Conservation (phyloP, 2,797 vertebrate genomes). For the Catostomus latipinnis region DNA sequence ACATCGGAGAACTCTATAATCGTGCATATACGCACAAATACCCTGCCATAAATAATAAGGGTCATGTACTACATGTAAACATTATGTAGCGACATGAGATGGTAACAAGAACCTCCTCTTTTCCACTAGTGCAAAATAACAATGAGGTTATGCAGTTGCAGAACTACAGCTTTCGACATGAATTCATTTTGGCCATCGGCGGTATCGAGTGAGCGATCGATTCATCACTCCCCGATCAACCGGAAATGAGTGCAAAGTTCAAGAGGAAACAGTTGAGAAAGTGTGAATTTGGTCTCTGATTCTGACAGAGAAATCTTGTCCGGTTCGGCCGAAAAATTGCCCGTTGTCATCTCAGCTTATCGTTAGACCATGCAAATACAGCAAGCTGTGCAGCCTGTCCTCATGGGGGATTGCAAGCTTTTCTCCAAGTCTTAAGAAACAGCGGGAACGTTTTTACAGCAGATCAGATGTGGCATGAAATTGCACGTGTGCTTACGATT, state of each 20-base stretch:
- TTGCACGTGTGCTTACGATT: conserved; percentile 26
- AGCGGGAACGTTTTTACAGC: not conserved
- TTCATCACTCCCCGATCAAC: conserved; percentile 35
- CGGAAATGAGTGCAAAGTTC: conserved; percentile 30
- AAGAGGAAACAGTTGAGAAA: not conserved
- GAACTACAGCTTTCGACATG: conserved; percentile 78
- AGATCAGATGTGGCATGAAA: conserved; percentile 11
- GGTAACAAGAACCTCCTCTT: conserved; percentile 77
- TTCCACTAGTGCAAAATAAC: conserved; percentile 84
- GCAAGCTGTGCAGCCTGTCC: not conserved
- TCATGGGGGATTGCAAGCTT: not conserved
- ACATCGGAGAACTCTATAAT: conserved; percentile 54
- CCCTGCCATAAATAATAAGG: conserved; percentile 67
- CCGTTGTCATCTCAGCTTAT: not conserved
- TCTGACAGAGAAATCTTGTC: not conserved
- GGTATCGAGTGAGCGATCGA: conserved; percentile 47
- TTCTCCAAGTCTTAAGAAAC: not conserved
- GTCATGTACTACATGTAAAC: conserved; percentile 69
- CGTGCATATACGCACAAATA: conserved; percentile 48
- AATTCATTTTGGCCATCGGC: conserved; percentile 71
- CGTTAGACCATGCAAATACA: conserved; percentile 1
- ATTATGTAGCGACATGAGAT: conserved; percentile 76
- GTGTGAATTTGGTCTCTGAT: not conserved
- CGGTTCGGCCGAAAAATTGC: not conserved
- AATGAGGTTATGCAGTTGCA: conserved; percentile 90